A percentile compares a stretch with the other conserved stretches of the same genome.
These are phyloP conservation scores for pig (Sus scrofa) DNA, from an alignment of 2,113 vertebrate species.

Conservation along the genomic window T2T-Sscrofa CM000824.6:37741501-37742000, in stretches of 20 bases:
- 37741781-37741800: neutral
- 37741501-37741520: neutral
- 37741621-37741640: neutral
- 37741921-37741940: neutral
- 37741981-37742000: neutral
- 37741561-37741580: neutral
- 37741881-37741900: neutral
- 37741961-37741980: neutral
- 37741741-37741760: conserved; percentile 12
- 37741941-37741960: conserved; percentile 39
- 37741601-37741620: neutral
- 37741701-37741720: neutral
- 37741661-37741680: neutral
- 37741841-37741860: neutral
- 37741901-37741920: neutral
- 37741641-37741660: neutral
- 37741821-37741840: neutral
- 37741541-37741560: neutral
- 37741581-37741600: neutral
- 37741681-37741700: neutral
- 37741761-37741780: neutral
- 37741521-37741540: neutral
- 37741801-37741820: neutral
- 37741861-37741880: neutral
- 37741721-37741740: neutral